phyloP scores from a whole-genome alignment of 2,888 invertebrate species.

The Aelia acuminata region DNA sequence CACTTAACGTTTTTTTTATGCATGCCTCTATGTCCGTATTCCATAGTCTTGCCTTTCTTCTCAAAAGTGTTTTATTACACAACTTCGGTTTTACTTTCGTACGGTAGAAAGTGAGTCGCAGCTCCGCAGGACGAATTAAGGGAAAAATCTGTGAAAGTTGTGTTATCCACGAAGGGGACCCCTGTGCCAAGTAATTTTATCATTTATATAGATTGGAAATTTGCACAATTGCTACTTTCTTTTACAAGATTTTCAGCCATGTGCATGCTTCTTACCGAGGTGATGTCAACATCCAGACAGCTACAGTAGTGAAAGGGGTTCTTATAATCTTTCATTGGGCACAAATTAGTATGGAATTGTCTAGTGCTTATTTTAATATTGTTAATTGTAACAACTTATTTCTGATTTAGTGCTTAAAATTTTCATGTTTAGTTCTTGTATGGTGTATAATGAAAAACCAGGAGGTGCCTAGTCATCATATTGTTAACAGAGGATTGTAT shows the following conservation, averaged over 20 bases:
- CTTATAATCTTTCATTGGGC: neutral
- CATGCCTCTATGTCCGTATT: neutral
- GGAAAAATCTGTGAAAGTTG: conserved; percentile 22
- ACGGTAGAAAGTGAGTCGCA: conserved; percentile 15
- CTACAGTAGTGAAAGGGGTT: conserved; percentile 4
- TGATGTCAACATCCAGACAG: neutral
- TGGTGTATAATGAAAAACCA: neutral
- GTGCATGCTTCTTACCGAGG: neutral
- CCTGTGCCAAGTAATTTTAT: neutral
- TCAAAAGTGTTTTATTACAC: neutral
- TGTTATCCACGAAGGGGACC: neutral
- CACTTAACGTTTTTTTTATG: neutral
- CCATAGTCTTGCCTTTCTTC: neutral
- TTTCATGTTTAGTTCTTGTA: neutral
- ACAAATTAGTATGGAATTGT: neutral
- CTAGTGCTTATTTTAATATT: neutral
- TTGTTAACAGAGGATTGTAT: neutral
- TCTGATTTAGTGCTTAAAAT: neutral
- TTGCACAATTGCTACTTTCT: neutral
- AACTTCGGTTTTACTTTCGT: conserved; percentile 43
- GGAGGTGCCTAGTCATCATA: neutral
- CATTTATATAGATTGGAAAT: neutral
- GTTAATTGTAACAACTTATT: neutral
- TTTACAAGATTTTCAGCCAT: neutral
- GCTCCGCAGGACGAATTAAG: neutral